Evolutionary conservation across 2,797 vertebrate species (phyloP).

Genomic region (Rhinichthys osculus): DNA sequence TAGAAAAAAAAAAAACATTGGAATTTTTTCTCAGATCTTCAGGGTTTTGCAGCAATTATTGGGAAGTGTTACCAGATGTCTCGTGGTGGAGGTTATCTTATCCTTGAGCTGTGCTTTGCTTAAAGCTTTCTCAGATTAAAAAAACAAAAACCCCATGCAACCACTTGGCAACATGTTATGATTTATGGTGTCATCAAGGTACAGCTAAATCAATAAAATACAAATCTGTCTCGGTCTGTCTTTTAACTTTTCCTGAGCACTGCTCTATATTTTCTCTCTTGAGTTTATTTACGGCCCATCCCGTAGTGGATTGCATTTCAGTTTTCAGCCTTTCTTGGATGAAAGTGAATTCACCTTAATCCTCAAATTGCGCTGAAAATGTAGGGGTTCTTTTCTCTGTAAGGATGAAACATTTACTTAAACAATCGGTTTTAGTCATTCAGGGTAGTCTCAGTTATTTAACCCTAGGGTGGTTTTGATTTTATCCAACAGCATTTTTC

Average conservation of each 20-base stretch:
- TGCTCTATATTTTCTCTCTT: not conserved
- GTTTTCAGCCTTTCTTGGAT: slow-evolving; percentile 62
- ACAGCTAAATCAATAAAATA: slow-evolving; percentile 57
- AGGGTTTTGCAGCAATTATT: slow-evolving; percentile 81
- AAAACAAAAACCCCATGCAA: slow-evolving; percentile 56
- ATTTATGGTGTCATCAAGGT: slow-evolving; percentile 59
- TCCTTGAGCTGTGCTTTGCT: slow-evolving; percentile 71
- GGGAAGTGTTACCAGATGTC: slow-evolving; percentile 82
- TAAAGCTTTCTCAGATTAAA: slow-evolving; percentile 64
- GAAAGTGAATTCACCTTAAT: slow-evolving; percentile 60
- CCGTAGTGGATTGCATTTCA: slow-evolving; percentile 30
- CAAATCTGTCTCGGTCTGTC: slow-evolving; percentile 12
- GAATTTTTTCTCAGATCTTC: slow-evolving; percentile 82
- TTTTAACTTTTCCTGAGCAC: slow-evolving; percentile 4
- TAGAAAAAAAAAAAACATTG: slow-evolving; percentile 69
- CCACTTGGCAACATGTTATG: slow-evolving; percentile 51
- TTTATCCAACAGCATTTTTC: slow-evolving; percentile 38
- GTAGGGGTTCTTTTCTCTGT: slow-evolving; percentile 33
- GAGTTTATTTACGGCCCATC: slow-evolving; percentile 1
- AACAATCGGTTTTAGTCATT: slow-evolving; percentile 63
- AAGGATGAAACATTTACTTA: slow-evolving; percentile 51
- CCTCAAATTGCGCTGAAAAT: slow-evolving; percentile 54
- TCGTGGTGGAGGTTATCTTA: slow-evolving; percentile 67
- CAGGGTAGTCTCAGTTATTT: slow-evolving; percentile 47
- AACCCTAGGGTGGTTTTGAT: slow-evolving; percentile 46